Conservation (phyloP, 2,113 vertebrate genomes). For the Xiphophorus maculatus region DNA sequence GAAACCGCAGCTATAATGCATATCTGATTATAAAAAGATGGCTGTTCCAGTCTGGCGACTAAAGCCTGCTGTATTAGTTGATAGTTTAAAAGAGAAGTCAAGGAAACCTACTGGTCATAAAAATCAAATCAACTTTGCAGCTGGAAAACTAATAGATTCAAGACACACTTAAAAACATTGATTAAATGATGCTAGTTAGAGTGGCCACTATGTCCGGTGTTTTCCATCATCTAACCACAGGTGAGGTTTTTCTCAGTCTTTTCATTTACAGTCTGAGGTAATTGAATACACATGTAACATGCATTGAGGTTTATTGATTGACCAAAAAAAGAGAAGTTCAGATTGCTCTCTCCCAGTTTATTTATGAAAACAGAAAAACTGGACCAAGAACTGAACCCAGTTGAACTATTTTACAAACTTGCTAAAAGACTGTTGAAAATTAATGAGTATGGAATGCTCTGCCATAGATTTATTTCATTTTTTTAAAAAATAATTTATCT, state of each 20-base stretch:
- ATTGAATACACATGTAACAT: too few relatives aligned
- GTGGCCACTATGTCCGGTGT: slow-evolving; percentile 68
- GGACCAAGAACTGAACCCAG: too few relatives aligned
- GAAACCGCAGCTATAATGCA: slow-evolving; percentile 58
- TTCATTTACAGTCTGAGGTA: too few relatives aligned
- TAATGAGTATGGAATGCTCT: too few relatives aligned
- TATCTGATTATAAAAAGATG: slow-evolving; percentile 55
- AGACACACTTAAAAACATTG: slow-evolving; percentile 61
- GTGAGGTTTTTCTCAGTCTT: slow-evolving; percentile 17
- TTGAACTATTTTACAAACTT: too few relatives aligned
- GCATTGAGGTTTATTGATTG: too few relatives aligned
- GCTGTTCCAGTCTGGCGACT: slow-evolving; percentile 40
- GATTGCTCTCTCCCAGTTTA: too few relatives aligned
- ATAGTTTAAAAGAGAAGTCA: slow-evolving; percentile 50
- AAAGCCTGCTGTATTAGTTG: slow-evolving; percentile 54
- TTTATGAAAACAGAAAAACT: too few relatives aligned
- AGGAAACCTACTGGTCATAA: slow-evolving; percentile 56
- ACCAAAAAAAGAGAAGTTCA: too few relatives aligned
- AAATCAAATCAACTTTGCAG: slow-evolving; percentile 67
- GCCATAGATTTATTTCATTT: too few relatives aligned
- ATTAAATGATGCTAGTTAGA: slow-evolving; percentile 75
- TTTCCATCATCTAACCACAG: slow-evolving; percentile 70
- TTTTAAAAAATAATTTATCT: too few relatives aligned
- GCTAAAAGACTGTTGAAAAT: too few relatives aligned
- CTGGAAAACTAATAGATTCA: slow-evolving; percentile 73